A percentile compares a stretch with the other conserved stretches of the same genome.
Evolutionary conservation across 2,797 vertebrate species (phyloP).

Genomic region (Megalops cyprinoides): DNA sequence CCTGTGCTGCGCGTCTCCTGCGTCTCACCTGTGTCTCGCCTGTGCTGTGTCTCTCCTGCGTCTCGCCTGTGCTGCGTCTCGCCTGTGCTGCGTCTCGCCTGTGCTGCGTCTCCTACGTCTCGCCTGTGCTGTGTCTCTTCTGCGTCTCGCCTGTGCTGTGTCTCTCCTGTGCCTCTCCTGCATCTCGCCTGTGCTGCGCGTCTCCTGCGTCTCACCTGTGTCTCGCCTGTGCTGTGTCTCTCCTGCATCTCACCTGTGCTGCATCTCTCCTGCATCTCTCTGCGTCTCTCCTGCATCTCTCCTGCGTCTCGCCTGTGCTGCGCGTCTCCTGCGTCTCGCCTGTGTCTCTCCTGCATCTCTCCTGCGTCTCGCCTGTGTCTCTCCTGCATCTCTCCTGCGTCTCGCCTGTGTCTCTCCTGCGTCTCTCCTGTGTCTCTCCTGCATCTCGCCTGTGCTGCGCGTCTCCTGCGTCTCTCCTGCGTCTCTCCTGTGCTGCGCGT

Average conservation of each 20-base stretch:
- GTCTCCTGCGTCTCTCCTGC: background rate
- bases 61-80: background rate
- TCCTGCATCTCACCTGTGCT: no score
- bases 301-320: no score
- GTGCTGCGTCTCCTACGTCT: background rate
- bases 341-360: background rate
- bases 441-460: no score
- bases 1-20: background rate
- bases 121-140: background rate
- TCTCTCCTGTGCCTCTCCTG: background rate
- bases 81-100: conserved; percentile 8
- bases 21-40: background rate
- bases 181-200: background rate
- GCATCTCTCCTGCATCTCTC: no score
- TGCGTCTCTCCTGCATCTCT: no score
- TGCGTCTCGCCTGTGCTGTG: background rate
- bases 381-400: background rate
- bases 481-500: no score
- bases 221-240: background rate
- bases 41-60: no score
- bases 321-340: no score
- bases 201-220: background rate
- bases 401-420: no score
- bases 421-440: no score
- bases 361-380: background rate